Evolutionary conservation across 2,113 vertebrate species (phyloP).

Genomic region (Centropus unirufus): DNA sequence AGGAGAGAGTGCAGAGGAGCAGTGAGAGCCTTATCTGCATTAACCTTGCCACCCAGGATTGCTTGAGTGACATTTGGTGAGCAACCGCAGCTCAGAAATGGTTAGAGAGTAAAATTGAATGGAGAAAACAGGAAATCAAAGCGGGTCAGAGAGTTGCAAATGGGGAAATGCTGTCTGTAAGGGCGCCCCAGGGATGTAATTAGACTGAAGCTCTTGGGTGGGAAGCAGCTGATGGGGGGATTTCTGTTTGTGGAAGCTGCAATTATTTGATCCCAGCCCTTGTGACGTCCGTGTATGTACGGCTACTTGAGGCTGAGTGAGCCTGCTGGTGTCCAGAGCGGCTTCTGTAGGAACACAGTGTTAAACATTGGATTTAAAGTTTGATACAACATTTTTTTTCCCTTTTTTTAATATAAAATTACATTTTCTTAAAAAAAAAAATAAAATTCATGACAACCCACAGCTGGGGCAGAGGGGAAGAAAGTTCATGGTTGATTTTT

Average conservation of each 20-base stretch:
- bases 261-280: neutral
- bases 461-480: neutral
- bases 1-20: neutral
- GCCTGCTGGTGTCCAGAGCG: neutral
- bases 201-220: neutral
- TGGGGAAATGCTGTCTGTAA: neutral
- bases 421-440: neutral
- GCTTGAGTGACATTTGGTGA: neutral
- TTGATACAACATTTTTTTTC: neutral
- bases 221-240: neutral
- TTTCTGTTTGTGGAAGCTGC: neutral
- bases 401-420: neutral
- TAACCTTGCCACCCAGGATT: slow-evolving; percentile 6
- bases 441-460: neutral
- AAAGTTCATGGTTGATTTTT: neutral
- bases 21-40: neutral
- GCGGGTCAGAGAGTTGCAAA: slow-evolving; percentile 15
- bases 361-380: neutral
- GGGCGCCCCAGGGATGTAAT: slow-evolving; percentile 36
- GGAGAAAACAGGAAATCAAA: slow-evolving; percentile 14
- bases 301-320: neutral
- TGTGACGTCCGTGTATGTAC: neutral
- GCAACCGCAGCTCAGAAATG: neutral
- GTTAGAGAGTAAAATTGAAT: neutral
- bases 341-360: neutral